Conservation (phyloP, 2,888 invertebrate genomes). For the Mythimna vitellina region DNA sequence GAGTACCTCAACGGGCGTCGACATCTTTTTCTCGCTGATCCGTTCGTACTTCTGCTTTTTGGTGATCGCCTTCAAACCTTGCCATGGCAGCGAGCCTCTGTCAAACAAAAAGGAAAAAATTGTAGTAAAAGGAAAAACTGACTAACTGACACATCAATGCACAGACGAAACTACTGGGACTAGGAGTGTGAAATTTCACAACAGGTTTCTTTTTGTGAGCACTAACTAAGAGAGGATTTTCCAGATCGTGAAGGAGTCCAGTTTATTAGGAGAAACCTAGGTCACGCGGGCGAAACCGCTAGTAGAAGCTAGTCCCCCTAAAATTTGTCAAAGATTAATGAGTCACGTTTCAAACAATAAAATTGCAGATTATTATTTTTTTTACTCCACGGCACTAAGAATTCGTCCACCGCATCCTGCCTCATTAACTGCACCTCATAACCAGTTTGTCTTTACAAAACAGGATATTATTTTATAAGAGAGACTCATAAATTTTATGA, state of each 20-base stretch:
- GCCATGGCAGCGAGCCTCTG: constrained; percentile 98
- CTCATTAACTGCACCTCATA: not conserved
- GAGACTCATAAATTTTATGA: too few species aligned
- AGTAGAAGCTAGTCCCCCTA: too few species aligned
- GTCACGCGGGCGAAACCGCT: too few species aligned
- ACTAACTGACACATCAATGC: too few species aligned
- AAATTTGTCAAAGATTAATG: not conserved
- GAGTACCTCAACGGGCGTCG: constrained; percentile 98
- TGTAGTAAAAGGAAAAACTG: too few species aligned
- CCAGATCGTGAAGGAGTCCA: too few species aligned
- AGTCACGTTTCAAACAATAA: not conserved
- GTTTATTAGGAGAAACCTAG: too few species aligned
- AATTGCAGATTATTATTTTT: not conserved
- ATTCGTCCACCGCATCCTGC: not conserved
- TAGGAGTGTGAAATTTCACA: too few species aligned
- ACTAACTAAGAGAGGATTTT: too few species aligned
- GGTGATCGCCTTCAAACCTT: constrained; percentile 98
- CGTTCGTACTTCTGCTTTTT: constrained; percentile 99
- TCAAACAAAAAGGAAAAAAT: constrained; percentile 4
- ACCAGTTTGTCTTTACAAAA: not conserved
- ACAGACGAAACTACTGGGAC: too few species aligned
- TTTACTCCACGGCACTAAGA: not conserved
- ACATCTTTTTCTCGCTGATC: constrained; percentile 99
- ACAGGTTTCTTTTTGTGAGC: too few species aligned
- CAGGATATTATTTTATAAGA: not conserved